These are phyloP conservation scores for Peromyscus maniculatus DNA, from an alignment of 2,113 vertebrate genomes.

Conservation along the genomic window DNA sequence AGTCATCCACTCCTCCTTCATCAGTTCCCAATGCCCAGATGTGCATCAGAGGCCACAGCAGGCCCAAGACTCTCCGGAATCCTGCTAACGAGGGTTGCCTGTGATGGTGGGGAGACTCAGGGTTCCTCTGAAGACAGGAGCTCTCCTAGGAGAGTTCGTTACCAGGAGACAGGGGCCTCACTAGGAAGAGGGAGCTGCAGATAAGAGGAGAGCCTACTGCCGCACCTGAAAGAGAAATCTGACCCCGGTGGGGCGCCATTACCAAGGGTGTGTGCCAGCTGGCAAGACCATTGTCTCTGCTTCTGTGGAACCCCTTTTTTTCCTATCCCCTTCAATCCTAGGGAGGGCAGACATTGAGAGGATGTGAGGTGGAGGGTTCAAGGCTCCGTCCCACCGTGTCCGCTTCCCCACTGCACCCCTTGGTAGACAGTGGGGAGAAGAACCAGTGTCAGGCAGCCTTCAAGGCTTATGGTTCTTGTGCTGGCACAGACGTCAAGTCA, in stretches of 20 bases:
- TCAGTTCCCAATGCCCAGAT: not conserved
- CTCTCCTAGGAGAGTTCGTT: not conserved
- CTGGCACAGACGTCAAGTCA: not conserved
- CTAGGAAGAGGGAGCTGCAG: not conserved
- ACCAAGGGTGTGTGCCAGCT: not conserved
- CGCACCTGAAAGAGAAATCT: not conserved
- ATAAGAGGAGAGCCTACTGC: not conserved
- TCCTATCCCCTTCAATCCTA: not conserved
- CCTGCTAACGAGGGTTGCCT: not conserved
- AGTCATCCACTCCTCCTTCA: not conserved
- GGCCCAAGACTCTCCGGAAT: not conserved
- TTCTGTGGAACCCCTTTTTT: not conserved
- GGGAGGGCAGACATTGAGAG: not conserved
- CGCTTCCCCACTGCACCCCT: not conserved
- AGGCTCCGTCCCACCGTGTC: too few species aligned
- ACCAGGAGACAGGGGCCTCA: not conserved
- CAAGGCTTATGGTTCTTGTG: not conserved
- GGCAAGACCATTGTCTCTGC: not conserved
- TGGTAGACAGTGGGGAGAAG: not conserved
- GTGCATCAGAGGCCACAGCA: not conserved
- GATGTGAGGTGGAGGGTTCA: not conserved
- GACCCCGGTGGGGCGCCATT: not conserved
- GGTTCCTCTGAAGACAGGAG: not conserved
- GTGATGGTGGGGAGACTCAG: not conserved
- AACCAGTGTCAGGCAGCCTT: not conserved